These are phyloP conservation scores for Catalaphyllia jardinei DNA, from an alignment of 64 coral and sea anemone species.

Conservation along the genomic window DNA sequence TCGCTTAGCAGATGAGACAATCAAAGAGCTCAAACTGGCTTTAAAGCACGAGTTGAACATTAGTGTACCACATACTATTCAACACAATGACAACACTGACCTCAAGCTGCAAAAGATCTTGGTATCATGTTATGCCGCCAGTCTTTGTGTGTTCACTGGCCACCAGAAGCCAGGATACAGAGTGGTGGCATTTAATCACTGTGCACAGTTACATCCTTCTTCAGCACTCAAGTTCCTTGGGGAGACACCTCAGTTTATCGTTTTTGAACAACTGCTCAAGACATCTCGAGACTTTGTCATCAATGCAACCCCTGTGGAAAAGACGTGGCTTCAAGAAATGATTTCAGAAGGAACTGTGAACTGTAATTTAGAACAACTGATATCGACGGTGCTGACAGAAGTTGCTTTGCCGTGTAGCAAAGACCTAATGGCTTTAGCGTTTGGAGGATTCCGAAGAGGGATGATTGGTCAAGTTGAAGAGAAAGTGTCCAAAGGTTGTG, in stretches of 20 bases:
- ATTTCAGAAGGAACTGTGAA: constrained; percentile 18
- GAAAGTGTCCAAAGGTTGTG: constrained; percentile 14
- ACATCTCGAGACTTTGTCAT: constrained; percentile 80
- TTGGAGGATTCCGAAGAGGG: constrained; percentile 15
- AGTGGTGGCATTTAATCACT: constrained; percentile 25
- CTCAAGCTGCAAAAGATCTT: constrained; percentile 74
- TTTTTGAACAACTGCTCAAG: constrained; percentile 82
- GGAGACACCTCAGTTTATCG: constrained; percentile 64
- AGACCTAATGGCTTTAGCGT: constrained; percentile 20
- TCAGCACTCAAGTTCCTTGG: constrained; percentile 79
- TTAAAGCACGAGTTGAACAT: constrained; percentile 65
- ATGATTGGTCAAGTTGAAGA: not conserved
- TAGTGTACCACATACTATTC: not conserved
- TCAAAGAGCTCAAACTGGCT: constrained; percentile 70
- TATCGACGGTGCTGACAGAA: not conserved
- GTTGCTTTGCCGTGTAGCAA: constrained; percentile 19
- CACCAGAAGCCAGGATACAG: constrained; percentile 79
- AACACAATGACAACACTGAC: constrained; percentile 3
- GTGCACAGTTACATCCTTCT: constrained; percentile 79
- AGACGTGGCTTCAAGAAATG: constrained; percentile 73
- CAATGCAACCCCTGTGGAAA: constrained; percentile 73
- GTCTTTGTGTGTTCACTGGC: constrained; percentile 76
- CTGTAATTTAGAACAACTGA: not conserved
- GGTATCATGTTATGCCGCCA: constrained; percentile 60
- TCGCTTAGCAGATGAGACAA: constrained; percentile 75